These are phyloP conservation scores for Dicaeum eximium DNA, from an alignment of 2,113 vertebrate species.

Conservation along the genomic window DNA sequence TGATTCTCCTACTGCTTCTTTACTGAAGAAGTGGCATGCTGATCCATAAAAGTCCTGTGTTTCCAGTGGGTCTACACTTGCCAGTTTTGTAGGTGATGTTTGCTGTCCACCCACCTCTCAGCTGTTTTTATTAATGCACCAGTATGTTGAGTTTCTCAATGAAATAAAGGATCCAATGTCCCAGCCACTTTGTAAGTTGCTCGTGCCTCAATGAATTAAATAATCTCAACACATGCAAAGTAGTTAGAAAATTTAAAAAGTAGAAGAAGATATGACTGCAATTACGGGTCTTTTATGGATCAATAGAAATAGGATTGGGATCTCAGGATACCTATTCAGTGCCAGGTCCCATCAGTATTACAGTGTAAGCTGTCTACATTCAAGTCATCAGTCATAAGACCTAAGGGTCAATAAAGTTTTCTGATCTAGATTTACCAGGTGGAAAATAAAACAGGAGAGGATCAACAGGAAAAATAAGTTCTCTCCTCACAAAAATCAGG, in stretches of 20 bases:
- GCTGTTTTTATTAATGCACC: not conserved
- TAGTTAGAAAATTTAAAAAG: not conserved
- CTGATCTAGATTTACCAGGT: not conserved
- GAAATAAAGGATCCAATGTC: not conserved
- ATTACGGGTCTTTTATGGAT: not conserved
- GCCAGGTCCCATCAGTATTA: not conserved
- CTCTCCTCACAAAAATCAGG: not conserved
- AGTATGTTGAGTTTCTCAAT: not conserved
- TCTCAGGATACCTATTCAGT: not conserved
- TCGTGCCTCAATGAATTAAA: not conserved
- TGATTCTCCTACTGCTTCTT: not conserved
- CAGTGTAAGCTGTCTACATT: not conserved
- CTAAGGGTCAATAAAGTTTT: not conserved
- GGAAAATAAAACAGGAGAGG: not conserved
- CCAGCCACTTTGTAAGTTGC: not conserved
- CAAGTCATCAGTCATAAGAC: not conserved
- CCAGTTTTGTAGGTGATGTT: not conserved
- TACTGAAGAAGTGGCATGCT: not conserved
- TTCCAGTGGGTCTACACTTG: not conserved
- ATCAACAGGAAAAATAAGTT: not conserved
- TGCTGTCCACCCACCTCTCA: not conserved
- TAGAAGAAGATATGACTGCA: not conserved
- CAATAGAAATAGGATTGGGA: not conserved
- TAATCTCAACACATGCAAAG: not conserved
- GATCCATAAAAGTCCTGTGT: not conserved